Evolutionary conservation across 2,888 invertebrate genomes (phyloP).

Genomic region (Spisula solida): DNA sequence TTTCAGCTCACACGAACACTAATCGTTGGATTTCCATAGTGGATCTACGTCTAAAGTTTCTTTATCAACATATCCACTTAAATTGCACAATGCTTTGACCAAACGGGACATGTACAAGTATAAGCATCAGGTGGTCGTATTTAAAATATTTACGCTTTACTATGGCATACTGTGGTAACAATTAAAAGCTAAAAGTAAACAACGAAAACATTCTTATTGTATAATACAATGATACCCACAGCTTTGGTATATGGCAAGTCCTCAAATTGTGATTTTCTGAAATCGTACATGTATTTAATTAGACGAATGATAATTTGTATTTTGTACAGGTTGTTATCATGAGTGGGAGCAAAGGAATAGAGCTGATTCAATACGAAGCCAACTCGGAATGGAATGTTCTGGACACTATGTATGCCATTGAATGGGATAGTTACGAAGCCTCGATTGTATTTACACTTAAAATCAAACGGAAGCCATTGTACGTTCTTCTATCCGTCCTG

Average conservation of each 20-base stretch:
- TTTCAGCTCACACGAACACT: not conserved
- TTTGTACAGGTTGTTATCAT: slow-evolving; percentile 49
- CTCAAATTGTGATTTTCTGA: too few relatives aligned
- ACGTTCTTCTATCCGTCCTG: slow-evolving; percentile 49
- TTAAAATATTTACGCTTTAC: too few relatives aligned
- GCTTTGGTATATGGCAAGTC: too few relatives aligned
- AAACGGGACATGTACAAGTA: too few relatives aligned
- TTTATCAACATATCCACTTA: not conserved
- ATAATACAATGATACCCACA: too few relatives aligned
- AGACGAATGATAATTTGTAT: not conserved
- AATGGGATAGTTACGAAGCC: slow-evolving; percentile 35
- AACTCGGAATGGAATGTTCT: slow-evolving; percentile 61
- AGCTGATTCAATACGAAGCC: slow-evolving; percentile 37
- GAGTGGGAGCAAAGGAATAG: slow-evolving; percentile 49
- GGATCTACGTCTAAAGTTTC: too few relatives aligned
- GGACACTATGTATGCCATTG: not conserved
- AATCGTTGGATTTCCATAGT: not conserved
- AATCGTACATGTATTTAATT: too few relatives aligned
- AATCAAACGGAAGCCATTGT: slow-evolving; percentile 58
- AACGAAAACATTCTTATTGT: too few relatives aligned
- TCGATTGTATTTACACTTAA: slow-evolving; percentile 47
- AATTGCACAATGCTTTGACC: too few relatives aligned
- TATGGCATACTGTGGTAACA: too few relatives aligned
- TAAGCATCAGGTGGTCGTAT: too few relatives aligned
- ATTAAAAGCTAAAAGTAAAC: too few relatives aligned